Percentiles rank a stretch among this genome's conserved stretches.
Conservation (phyloP, 1,140 invertebrate genomes). For the Monomorium pharaonis region DNA sequence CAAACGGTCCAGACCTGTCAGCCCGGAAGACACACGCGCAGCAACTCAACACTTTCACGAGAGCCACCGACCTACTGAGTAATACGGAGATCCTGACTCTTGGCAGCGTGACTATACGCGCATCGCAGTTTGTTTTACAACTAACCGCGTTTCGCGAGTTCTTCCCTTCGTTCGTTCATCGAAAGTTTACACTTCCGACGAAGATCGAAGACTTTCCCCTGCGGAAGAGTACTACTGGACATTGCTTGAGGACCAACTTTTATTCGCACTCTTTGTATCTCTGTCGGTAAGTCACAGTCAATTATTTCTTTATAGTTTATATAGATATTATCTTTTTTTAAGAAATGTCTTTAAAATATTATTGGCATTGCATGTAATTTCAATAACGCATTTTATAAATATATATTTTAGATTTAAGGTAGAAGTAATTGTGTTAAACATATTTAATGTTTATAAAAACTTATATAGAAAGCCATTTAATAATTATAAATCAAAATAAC, state of each 20-base stretch:
- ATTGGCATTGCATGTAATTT: not conserved
- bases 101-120: slow-evolving; percentile 35
- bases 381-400: not conserved
- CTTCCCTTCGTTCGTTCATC: slow-evolving; percentile 28
- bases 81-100: slow-evolving; percentile 6
- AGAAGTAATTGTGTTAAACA: not conserved
- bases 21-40: slow-evolving; percentile 71
- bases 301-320: no score
- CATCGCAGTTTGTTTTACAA: not conserved
- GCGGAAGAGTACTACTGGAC: not conserved
- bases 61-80: slow-evolving; percentile 19
- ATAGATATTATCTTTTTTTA: not conserved
- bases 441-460: not conserved
- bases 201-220: not conserved
- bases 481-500: not conserved
- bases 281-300: slow-evolving; percentile 41
- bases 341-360: not conserved
- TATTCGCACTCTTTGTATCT: not conserved
- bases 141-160: slow-evolving; percentile 30
- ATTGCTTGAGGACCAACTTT: slow-evolving; percentile 6
- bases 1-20: slow-evolving; percentile 85
- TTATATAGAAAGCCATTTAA: not conserved
- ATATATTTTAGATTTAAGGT: not conserved
- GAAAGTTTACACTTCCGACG: not conserved
- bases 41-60: slow-evolving; percentile 40